Evolutionary conservation across 2,797 vertebrate genomes (phyloP), one percentile per base, ranked within the genome.

Genomic region (Coracias cyanogaster): DNA sequence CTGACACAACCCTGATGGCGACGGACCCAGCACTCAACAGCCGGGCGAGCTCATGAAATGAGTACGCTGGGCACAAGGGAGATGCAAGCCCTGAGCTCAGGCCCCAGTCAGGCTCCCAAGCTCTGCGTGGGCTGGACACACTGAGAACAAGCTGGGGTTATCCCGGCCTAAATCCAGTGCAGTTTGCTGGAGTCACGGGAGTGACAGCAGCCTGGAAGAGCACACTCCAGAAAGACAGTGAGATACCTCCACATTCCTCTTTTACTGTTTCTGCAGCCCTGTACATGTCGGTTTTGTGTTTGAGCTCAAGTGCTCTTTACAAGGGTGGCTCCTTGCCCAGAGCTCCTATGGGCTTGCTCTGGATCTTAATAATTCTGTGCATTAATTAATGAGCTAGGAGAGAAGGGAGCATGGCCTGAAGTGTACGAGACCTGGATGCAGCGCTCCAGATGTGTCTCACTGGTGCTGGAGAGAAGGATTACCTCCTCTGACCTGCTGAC

Each of bases 121-220:
- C 20, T 46, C 0, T 46, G 48, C n/a, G 19, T 0, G 8, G 49
- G 45, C 20, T 4, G 3, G 71, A 31, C 0, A 2, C 14, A 1
- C 37, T 1, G 49, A 21, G 55, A 25, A 15, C 28, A 24, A 51
- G 7, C 4, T 2, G 69, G 51, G 57, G 37, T 26, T 39, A 2
- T 54, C 48, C 51, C 55, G 18, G 25, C 7, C 24, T 6, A 7
- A 41, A 43, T 13, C 45, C 74, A 26, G 66, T 0, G 35, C 29
- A 12, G 33, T 3, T 52, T 26, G 26, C 76, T 61, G 77, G 25
- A 46, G 60, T 22, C 69, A n/a, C 73, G 39, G 57, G 57, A 64
- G 64, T 37, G 58, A 17, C 17, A 37, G 5, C 73, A 70, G 55
- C 45, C 35, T 33, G 31, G 9, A 43, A 62, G 4, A 62, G 28